Evolutionary conservation across 2,888 invertebrate genomes (phyloP), one percentile per base, ranked within the genome.

Genomic region (Lithophane socia): DNA sequence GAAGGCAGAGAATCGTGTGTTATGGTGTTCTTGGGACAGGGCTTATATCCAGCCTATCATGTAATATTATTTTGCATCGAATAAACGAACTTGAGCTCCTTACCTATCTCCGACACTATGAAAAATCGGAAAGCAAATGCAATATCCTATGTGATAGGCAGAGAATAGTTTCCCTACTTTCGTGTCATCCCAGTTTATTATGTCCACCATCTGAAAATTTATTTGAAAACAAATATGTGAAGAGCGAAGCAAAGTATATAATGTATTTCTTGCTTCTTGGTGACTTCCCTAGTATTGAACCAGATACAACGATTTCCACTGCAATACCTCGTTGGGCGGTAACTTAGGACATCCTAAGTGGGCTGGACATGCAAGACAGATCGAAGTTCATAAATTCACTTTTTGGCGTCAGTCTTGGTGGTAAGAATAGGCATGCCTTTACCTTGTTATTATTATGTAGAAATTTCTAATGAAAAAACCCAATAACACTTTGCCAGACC

Each of bases 41-140:
- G 21, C 9, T 16, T 52, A 21, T 37, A 21, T 29, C 21, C 8
- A 21, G 13, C 24, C 44, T 47, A 24, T 12, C 18, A 12, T 18
- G 24, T 24, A 47, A 47, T 29, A 47, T 21, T 16, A 67, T 52
- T 37, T 37, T 37, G 49, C 67, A n/a, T 21, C 16, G 37, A 29
- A 21, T 42, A 21, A 54, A 42, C 21, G 4, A 12, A 13, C 13
- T 56, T n/a, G 37, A 52, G 44, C 8, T 9, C 3, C 91, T 90
- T 87, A 96, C 96, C 93, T 94, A 85, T 96, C 96, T 52, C 96
- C 95, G 49, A 94, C 74, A 82, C 91, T 96, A 82, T 96, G 96
- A 81, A 96, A 96, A 87, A 96, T 94, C 2, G 96, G 96, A 82
- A 96, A 96, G 88, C 96, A 96, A 75, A 96, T 89, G 79, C 94